These are phyloP conservation scores for Macrosteles quadrilineatus DNA, from an alignment of 1,140 invertebrate species.

Conservation along the genomic window DNA sequence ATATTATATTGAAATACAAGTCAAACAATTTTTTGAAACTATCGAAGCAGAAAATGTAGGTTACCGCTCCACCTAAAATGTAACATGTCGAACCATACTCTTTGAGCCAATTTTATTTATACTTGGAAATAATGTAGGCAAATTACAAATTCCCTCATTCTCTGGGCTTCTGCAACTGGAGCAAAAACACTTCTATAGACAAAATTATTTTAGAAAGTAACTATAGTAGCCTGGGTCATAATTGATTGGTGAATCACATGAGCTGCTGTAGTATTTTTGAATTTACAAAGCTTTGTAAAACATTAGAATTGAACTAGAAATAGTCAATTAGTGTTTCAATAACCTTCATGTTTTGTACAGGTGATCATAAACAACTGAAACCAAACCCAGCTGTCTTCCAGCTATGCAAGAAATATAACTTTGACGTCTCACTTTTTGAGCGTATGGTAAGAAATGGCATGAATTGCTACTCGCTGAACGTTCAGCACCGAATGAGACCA, in stretches of 20 bases:
- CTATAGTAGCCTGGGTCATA: not conserved
- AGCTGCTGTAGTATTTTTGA: not conserved
- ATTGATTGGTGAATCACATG: not conserved
- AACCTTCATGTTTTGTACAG: slow-evolving; percentile 46
- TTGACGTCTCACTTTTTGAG: slow-evolving; percentile 75
- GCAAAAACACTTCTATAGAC: not conserved
- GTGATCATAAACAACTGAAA: slow-evolving; percentile 75
- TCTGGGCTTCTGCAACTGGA: too few relatives aligned
- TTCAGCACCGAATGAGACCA: slow-evolving; percentile 69
- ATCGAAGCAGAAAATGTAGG: too few relatives aligned
- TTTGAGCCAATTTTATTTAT: too few relatives aligned
- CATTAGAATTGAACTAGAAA: not conserved
- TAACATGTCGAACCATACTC: too few relatives aligned
- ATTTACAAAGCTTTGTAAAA: not conserved
- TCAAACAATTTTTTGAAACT: too few relatives aligned
- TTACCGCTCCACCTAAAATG: too few relatives aligned
- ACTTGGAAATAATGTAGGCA: not conserved
- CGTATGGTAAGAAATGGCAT: slow-evolving; percentile 65
- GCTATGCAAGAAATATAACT: slow-evolving; percentile 58
- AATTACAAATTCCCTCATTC: not conserved
- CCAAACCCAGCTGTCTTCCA: slow-evolving; percentile 63
- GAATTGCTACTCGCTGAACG: slow-evolving; percentile 54
- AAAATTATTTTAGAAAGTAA: not conserved
- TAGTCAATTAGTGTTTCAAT: slow-evolving; percentile 13
- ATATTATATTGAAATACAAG: too few relatives aligned